Conservation (phyloP, 2,888 invertebrate species). For the Amphipoea oculea region DNA sequence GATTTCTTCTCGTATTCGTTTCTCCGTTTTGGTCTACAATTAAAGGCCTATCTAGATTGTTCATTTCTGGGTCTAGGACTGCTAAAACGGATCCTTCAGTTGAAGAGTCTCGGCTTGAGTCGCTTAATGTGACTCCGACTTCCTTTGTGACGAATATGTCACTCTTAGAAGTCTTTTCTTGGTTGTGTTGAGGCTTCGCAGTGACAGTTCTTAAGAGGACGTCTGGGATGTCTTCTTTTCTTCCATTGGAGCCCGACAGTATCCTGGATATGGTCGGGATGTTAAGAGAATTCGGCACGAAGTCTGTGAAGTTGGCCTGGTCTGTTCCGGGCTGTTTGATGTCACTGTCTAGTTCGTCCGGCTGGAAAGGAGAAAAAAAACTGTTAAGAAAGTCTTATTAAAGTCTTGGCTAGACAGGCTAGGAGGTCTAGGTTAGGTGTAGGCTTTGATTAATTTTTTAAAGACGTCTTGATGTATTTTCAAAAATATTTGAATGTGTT, state of each 20-base stretch:
- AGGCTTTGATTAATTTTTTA: not conserved
- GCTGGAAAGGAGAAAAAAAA: slow-evolving; percentile 75
- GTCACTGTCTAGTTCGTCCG: slow-evolving; percentile 86
- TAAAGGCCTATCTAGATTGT: slow-evolving; percentile 88
- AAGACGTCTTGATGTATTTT: not conserved
- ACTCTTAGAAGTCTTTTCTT: slow-evolving; percentile 86
- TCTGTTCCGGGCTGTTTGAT: slow-evolving; percentile 81
- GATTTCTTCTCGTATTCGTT: slow-evolving; percentile 88
- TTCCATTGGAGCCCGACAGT: slow-evolving; percentile 95
- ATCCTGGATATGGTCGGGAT: slow-evolving; percentile 96
- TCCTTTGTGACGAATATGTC: slow-evolving; percentile 86
- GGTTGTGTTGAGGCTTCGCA: slow-evolving; percentile 88
- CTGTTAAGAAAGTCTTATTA: slow-evolving; percentile 14
- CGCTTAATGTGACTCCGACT: slow-evolving; percentile 85
- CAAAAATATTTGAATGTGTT: not conserved
- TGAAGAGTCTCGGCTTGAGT: slow-evolving; percentile 83
- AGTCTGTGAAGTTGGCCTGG: slow-evolving; percentile 91
- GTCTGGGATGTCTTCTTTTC: slow-evolving; percentile 95
- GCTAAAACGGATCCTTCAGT: slow-evolving; percentile 88
- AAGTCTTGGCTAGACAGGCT: not conserved
- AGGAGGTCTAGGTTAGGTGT: not conserved
- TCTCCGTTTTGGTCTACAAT: slow-evolving; percentile 88
- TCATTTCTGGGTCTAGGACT: slow-evolving; percentile 89
- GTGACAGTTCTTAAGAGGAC: slow-evolving; percentile 93
- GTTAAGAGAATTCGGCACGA: slow-evolving; percentile 92